Evolutionary conservation across 2,888 invertebrate genomes (phyloP).

Genomic region (Leptinotarsa tumamoca): DNA sequence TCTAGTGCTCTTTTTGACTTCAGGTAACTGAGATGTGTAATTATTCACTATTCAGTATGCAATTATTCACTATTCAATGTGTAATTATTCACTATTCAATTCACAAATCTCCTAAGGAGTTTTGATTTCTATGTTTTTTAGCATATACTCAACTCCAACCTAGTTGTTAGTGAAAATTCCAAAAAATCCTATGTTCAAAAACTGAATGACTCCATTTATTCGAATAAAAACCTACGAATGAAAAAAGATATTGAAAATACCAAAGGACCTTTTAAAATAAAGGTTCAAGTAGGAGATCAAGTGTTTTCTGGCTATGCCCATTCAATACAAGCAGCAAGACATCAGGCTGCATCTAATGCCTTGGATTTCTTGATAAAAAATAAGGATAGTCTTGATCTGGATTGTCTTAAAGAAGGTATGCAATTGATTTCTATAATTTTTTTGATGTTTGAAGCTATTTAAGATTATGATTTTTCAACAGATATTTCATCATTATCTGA

Average conservation of each 20-base stretch:
- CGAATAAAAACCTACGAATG: slow-evolving; percentile 46
- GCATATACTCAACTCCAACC: slow-evolving; percentile 38
- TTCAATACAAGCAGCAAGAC: slow-evolving; percentile 59
- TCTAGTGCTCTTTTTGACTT: no score
- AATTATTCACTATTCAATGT: no score
- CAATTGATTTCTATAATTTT: background rate
- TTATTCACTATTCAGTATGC: no score
- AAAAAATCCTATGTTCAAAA: slow-evolving; percentile 56
- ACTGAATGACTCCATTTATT: slow-evolving; percentile 55
- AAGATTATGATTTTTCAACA: background rate
- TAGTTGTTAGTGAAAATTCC: slow-evolving; percentile 44
- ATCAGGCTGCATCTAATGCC: slow-evolving; percentile 61
- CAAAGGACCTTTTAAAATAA: slow-evolving; percentile 58
- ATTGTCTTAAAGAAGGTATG: slow-evolving; percentile 55
- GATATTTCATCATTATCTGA: no score
- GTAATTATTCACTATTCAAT: no score
- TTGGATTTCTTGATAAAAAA: slow-evolving; percentile 53
- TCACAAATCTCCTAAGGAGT: background rate
- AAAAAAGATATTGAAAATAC: slow-evolving; percentile 50
- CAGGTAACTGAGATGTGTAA: no score
- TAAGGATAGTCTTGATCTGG: slow-evolving; percentile 49
- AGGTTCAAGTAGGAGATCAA: slow-evolving; percentile 55
- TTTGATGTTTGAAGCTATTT: background rate
- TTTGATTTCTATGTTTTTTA: slow-evolving; percentile 21
- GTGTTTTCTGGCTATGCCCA: slow-evolving; percentile 57